These are phyloP conservation scores for Norana najaformis DNA, from an alignment of 2,888 invertebrate species.

Conservation along the genomic window DNA sequence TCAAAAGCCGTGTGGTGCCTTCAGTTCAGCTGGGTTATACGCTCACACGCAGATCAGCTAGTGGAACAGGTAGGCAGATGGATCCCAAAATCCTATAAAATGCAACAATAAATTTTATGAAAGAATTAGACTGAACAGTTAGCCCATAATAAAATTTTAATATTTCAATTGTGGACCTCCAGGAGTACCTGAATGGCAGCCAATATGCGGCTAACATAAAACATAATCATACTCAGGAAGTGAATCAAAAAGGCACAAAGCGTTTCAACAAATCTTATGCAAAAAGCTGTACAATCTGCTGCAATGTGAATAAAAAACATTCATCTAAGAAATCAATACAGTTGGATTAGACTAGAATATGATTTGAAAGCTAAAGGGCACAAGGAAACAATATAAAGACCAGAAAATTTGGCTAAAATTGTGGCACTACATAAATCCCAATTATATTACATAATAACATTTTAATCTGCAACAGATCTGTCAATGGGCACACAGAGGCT, in stretches of 20 bases:
- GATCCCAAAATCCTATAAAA: background rate
- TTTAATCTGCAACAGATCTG: no score
- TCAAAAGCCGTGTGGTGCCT: background rate
- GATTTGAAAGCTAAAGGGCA: background rate
- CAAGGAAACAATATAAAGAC: background rate
- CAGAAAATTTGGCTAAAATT: background rate
- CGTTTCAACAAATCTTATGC: background rate
- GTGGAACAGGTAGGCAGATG: background rate
- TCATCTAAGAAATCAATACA: background rate
- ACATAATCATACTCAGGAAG: background rate
- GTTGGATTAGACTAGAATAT: background rate
- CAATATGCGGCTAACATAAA: background rate
- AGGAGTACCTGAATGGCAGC: background rate
- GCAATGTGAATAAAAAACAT: background rate
- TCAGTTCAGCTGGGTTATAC: background rate
- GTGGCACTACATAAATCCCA: background rate
- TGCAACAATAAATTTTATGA: background rate
- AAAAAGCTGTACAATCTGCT: background rate
- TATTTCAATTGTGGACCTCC: slow-evolving; percentile 1
- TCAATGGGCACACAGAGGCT: no score
- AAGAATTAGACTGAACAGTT: background rate
- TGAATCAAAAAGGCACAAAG: background rate
- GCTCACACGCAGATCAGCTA: background rate
- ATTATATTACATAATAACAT: background rate
- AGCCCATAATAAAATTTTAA: background rate